Conservation (phyloP, 2,113 vertebrate species). For the Raja brachyura region DNA sequence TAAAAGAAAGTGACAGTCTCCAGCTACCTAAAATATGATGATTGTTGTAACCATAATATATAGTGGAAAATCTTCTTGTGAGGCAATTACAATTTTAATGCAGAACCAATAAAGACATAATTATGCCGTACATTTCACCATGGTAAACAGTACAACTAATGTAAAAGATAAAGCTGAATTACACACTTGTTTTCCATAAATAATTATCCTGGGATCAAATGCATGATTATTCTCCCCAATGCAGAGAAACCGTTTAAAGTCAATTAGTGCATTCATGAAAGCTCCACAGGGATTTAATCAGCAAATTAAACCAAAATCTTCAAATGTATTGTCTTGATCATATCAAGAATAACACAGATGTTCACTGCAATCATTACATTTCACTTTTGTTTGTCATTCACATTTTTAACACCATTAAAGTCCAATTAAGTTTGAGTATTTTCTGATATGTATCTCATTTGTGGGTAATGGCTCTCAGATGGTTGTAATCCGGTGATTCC, state of each 20-base stretch:
- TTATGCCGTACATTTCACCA: not conserved
- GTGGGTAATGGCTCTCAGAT: not conserved
- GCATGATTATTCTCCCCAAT: not conserved
- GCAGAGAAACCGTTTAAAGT: not conserved
- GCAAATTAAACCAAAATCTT: not conserved
- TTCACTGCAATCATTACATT: not conserved
- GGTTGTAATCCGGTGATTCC: not conserved
- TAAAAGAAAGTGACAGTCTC: not conserved
- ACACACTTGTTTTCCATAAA: not conserved
- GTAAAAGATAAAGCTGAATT: not conserved
- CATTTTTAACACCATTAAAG: conserved; percentile 12
- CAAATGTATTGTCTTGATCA: not conserved
- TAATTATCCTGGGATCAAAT: not conserved
- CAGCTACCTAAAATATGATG: not conserved
- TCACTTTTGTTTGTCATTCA: conserved; percentile 21
- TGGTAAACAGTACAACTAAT: not conserved
- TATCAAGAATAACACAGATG: conserved; percentile 25
- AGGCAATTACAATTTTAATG: not conserved
- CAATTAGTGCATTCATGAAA: not conserved
- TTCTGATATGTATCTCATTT: not conserved
- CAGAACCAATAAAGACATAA: not conserved
- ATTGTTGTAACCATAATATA: not conserved
- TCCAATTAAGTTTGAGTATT: not conserved
- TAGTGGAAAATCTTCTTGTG: not conserved
- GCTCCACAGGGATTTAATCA: not conserved